phyloP scores from a whole-genome alignment of 2,888 invertebrate genomes.

The Seira ritae region DNA sequence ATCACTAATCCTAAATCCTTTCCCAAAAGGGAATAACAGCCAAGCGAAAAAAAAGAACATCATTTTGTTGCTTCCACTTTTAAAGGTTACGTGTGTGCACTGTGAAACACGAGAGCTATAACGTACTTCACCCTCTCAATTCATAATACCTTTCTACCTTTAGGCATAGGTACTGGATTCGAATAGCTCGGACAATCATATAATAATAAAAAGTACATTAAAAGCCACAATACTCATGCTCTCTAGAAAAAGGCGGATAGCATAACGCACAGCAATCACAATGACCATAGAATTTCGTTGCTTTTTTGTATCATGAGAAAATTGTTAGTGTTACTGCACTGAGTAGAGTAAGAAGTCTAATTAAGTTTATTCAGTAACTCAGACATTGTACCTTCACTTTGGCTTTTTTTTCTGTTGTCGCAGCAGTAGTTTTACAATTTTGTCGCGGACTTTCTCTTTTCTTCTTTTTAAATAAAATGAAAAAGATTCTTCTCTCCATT shows the following conservation, averaged over 20 bases:
- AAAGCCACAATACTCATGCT: neutral
- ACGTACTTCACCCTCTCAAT: no score
- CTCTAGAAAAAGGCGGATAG: neutral
- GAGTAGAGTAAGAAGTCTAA: conserved; percentile 36
- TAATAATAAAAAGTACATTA: neutral
- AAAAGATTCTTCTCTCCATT: conserved; percentile 12
- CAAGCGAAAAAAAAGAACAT: neutral
- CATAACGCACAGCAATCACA: neutral
- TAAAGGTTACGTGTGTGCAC: conserved; percentile 26
- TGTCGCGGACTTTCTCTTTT: neutral
- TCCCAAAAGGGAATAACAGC: conserved; percentile 20
- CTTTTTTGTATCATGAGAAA: neutral
- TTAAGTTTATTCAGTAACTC: conserved; percentile 42
- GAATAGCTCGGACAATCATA: neutral
- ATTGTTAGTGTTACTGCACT: neutral
- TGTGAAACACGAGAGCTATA: neutral
- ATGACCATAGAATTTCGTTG: conserved; percentile 1
- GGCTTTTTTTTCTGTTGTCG: conserved; percentile 5
- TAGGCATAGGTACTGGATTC: neutral
- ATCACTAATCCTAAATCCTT: conserved; percentile 44
- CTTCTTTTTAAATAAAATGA: conserved; percentile 4
- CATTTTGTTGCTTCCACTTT: conserved; percentile 24
- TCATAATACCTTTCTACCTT: no score
- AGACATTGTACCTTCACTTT: conserved; percentile 31
- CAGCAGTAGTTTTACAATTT: conserved; percentile 4